These are phyloP conservation scores for Brachypalpus laphriformis DNA, from an alignment of 2,888 invertebrate genomes.

Conservation along the genomic window DNA sequence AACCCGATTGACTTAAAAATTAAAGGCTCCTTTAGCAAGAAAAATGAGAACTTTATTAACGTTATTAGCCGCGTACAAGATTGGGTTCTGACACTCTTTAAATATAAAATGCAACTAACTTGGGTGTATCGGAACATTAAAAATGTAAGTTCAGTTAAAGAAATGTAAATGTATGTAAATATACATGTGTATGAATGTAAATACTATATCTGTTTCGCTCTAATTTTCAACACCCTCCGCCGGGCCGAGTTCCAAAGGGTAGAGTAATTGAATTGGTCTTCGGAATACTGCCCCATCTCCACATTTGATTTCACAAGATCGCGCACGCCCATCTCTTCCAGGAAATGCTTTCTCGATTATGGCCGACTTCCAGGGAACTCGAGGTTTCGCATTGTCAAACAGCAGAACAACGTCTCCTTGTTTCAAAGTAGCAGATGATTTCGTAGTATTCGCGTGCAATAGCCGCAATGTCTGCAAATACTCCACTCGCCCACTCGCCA, in stretches of 20 bases:
- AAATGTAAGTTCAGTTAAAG: too few relatives aligned
- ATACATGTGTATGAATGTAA: too few relatives aligned
- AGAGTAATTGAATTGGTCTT: conserved; percentile 6
- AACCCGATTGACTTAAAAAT: too few relatives aligned
- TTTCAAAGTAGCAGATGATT: background rate
- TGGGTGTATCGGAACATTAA: too few relatives aligned
- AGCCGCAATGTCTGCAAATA: conserved; percentile 27
- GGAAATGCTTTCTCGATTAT: background rate
- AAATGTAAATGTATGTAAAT: too few relatives aligned
- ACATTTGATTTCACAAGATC: conserved; percentile 7
- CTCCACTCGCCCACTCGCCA: conserved; percentile 5
- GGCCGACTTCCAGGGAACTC: conserved; percentile 6
- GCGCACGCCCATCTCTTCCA: conserved; percentile 7
- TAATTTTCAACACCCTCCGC: conserved; percentile 5
- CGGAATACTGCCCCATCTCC: background rate
- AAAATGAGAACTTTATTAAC: too few relatives aligned
- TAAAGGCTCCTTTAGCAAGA: too few relatives aligned
- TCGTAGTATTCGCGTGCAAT: background rate
- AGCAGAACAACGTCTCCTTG: background rate
- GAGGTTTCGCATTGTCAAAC: background rate
- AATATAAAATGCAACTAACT: too few relatives aligned
- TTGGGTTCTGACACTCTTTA: too few relatives aligned
- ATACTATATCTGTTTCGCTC: background rate
- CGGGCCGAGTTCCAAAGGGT: conserved; percentile 11
- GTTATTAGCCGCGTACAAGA: too few relatives aligned